phyloP scores from a whole-genome alignment of 2,888 invertebrate genomes.

The Epistrophe eligans region DNA sequence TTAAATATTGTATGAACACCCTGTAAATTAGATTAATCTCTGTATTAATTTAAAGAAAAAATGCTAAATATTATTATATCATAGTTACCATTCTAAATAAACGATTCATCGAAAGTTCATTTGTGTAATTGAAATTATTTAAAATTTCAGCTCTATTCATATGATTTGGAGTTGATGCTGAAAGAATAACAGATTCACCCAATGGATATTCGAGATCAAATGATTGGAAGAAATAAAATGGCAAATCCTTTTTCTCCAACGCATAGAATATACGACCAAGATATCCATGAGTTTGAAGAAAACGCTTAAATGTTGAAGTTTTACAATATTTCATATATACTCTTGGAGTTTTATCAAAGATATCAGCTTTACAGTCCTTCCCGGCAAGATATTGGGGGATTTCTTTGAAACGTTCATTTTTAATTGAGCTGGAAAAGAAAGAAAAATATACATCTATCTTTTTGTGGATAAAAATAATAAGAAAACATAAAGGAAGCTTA shows the following conservation, averaged over 20 bases:
- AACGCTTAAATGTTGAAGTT: conserved; percentile 84
- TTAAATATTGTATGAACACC: conserved; percentile 90
- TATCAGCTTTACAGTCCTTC: conserved; percentile 71
- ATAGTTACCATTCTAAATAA: conserved; percentile 70
- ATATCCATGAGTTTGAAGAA: conserved; percentile 86
- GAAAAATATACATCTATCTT: not conserved
- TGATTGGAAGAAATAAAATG: conserved; percentile 84
- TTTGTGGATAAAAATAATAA: not conserved
- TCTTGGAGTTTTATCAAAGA: conserved; percentile 63
- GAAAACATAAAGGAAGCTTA: conserved; percentile 3
- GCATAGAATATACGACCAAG: conserved; percentile 88
- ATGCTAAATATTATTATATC: not conserved
- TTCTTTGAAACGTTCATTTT: conserved; percentile 72
- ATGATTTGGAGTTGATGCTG: conserved; percentile 88
- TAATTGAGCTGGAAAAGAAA: conserved; percentile 73
- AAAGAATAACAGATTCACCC: conserved; percentile 88
- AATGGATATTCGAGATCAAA: conserved; percentile 86
- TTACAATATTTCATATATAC: conserved; percentile 86
- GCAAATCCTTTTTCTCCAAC: conserved; percentile 85
- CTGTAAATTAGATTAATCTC: conserved; percentile 81
- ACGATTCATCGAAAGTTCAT: conserved; percentile 63
- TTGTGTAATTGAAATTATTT: conserved; percentile 53
- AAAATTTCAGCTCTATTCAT: conserved; percentile 79
- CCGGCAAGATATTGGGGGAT: conserved; percentile 69
- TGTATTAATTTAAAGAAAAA: not conserved